phyloP scores from a whole-genome alignment of 2,113 vertebrate genomes.

The Passer domesticus region DNA sequence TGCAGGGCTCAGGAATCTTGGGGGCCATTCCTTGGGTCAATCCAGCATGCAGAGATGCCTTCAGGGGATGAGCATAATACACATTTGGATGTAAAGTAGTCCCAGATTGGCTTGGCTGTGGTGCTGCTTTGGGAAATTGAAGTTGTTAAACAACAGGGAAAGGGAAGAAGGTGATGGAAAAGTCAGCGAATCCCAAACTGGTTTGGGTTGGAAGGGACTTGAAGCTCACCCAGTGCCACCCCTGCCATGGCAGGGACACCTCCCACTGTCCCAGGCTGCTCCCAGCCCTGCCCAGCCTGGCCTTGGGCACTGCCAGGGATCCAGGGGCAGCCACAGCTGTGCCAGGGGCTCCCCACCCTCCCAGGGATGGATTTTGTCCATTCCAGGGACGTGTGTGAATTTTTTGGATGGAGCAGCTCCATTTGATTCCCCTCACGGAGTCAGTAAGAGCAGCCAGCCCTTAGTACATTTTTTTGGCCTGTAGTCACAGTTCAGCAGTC shows the following conservation, averaged over 20 bases:
- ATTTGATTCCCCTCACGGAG: fast-evolving
- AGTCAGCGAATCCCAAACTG: neutral
- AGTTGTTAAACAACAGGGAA: neutral
- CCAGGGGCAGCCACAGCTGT: neutral
- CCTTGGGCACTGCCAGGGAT: fast-evolving
- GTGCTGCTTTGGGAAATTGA: neutral
- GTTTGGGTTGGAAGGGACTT: neutral
- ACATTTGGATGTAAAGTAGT: neutral
- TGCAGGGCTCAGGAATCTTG: neutral
- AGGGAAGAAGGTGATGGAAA: neutral
- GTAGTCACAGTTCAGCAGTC: neutral
- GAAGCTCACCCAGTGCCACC: neutral
- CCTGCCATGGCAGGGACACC: neutral
- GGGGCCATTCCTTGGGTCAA: neutral
- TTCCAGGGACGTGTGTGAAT: neutral
- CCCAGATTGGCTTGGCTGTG: neutral
- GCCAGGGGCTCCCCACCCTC: fast-evolving
- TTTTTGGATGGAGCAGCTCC: neutral
- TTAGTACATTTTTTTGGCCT: neutral
- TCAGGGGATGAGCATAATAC: neutral
- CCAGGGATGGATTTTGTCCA: neutral
- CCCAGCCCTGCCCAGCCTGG: neutral
- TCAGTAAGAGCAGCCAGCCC: neutral
- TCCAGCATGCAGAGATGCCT: neutral
- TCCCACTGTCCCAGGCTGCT: fast-evolving